Base-by-base conservation (phyloP, 2,888 invertebrate genomes). In the Quadroppia sp. region DNA sequence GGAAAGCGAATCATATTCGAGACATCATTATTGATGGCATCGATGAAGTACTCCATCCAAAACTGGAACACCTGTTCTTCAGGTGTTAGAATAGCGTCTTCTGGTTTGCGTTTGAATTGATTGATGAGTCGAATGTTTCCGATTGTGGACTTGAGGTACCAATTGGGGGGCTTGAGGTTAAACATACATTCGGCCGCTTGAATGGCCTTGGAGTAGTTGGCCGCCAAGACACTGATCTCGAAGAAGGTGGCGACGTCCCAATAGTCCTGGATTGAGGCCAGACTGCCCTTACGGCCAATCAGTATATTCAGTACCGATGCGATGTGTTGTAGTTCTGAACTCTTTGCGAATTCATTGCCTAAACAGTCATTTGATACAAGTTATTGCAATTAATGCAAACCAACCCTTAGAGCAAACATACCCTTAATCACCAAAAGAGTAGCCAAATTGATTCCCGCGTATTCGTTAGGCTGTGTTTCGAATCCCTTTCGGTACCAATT, bases 161-260 rank as follows among this genome's bases (percentile, higher is more conserved):
- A 86, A 72, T 81, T 81, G 13, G 85, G 85, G 15, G 85, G 85
- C 76, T 85, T 85, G 70, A 86, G 80, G 77, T 83, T 83, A 78
- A 85, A 86, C 86, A 86, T 87, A 78, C 84, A 84, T 76, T 84
- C 83, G 0, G 98, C 95, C 17, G 98, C 98, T 73, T 78, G 94
- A 79, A 94, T 91, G 0, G 98, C 97, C 83, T 98, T 98, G 17
- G 89, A 87, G 82, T 96, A 98, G 82, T 99, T 96, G 83, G 97
- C 94, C 1, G 96, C 96, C 40, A 99, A 85, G 0, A 99, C 97
- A 67, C 95, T 95, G 78, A 98, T 97, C 84, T 97, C 97, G 83
- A 98, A 97, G 86, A 94, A 99, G 1, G 94, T 97, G 0, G 97
- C 97, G 17, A 99, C 97, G 82, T 97, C 97, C 99, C 99, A 99